phyloP scores from a whole-genome alignment of 2,113 vertebrate species.

The Donacobius atricapilla region DNA sequence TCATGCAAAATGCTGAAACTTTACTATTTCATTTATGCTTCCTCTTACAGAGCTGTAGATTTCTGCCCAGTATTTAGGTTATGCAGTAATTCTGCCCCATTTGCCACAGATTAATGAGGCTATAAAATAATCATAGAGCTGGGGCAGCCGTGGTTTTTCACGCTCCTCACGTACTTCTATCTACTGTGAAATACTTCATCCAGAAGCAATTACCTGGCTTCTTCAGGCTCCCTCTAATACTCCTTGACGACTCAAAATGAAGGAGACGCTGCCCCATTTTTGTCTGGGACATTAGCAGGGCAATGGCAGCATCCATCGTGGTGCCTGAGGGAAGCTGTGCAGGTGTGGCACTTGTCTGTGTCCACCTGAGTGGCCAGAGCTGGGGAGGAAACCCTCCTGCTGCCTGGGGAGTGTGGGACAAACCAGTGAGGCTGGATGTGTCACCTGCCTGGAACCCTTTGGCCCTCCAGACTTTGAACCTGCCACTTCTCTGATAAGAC shows the following conservation, averaged over 20 bases:
- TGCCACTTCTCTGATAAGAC: not conserved
- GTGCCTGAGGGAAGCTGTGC: not conserved
- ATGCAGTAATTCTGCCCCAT: not conserved
- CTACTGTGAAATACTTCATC: conserved; percentile 6
- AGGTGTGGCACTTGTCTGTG: not conserved
- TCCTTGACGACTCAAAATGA: not conserved
- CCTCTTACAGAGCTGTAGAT: not conserved
- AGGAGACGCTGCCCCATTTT: not conserved
- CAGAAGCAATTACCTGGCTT: conserved; percentile 21
- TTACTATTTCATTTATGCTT: conserved; percentile 7
- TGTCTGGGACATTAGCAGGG: not conserved
- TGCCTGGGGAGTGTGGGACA: not conserved
- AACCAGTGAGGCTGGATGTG: not conserved
- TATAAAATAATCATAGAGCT: conserved; percentile 41
- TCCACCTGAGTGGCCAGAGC: not conserved
- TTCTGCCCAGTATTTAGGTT: not conserved
- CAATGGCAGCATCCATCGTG: rapidly evolving
- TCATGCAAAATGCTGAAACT: not conserved
- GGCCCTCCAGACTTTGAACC: not conserved
- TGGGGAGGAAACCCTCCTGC: not conserved
- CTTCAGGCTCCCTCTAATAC: not conserved
- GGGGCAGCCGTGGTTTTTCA: conserved; percentile 7
- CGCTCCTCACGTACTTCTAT: not conserved
- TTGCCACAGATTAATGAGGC: conserved; percentile 45
- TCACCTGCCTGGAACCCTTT: not conserved